Evolutionary conservation across 1,140 invertebrate genomes (phyloP), one percentile per base, ranked within the genome.

Genomic region (Nephotettix cincticeps): DNA sequence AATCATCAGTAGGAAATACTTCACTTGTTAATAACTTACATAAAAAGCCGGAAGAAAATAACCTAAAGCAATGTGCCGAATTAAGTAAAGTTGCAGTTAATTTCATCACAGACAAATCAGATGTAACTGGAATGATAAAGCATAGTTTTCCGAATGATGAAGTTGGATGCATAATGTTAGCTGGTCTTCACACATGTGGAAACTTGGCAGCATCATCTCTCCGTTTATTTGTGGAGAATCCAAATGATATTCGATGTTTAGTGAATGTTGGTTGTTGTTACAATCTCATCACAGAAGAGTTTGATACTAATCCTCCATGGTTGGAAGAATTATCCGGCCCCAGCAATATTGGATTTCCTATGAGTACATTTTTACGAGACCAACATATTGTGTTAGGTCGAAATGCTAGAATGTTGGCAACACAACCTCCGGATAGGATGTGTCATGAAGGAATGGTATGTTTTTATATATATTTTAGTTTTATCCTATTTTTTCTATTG

Each of bases 201-300:
- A 89, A 93, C 80, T 82, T 97, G 1, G 89, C 90, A 0, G 82
- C 93, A 3, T 88, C 89, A 4, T 87, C 90, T 70, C 81, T 97
- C 0, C 86, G 88, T 75, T 83, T 94, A 17, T 97, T 95, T 79
- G 77, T 85, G 25, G 75, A 82, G 17, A 86, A 86, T 75, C 70
- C 81, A 0, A 77, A 83, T 43, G 69, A 77, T 23, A 86, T 89
- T 3, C 83, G 81, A 71, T 84, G 85, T 0, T 76, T 96, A 0
- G 90, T 92, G 66, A 92, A 93, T 76, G 91, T 97, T 36, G 92
- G 92, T 0, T 98, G 96, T 78, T 97, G 95, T 79, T 97, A 96
- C 82, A 87, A 97, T 85, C 84, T 96, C 75, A 79, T 96, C 73
- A 84, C 88, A 69, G 92, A 96, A 83, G 79, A 81, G 75, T 80